A percentile compares a stretch with the other conserved stretches of the same genome.
Conservation (phyloP, 2,888 invertebrate genomes). For the Alcis repandata region DNA sequence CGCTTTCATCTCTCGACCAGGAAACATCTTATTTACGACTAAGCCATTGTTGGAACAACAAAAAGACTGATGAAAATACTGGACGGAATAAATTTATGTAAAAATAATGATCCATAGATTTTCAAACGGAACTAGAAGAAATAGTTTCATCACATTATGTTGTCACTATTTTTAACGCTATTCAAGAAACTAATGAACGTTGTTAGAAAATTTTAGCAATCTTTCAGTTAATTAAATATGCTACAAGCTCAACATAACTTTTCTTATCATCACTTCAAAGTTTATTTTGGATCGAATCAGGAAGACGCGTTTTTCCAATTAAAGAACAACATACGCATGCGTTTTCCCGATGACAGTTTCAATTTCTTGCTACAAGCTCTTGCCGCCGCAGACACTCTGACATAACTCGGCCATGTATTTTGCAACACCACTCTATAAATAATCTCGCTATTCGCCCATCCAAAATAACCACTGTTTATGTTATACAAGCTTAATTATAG, state of each 20-base stretch:
- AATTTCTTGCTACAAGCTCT: constrained; percentile 46
- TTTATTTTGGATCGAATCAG: constrained; percentile 12
- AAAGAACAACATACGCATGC: constrained; percentile 28
- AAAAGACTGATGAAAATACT: constrained; percentile 31
- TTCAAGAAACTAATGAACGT: not conserved
- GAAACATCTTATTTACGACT: constrained; percentile 69
- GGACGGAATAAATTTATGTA: constrained; percentile 20
- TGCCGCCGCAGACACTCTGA: constrained; percentile 64
- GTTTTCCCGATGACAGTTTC: constrained; percentile 51
- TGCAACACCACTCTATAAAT: constrained; percentile 79
- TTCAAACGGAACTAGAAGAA: not conserved
- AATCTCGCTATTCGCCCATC: constrained; percentile 70
- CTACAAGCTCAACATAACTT: not conserved
- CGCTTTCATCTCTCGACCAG: constrained; percentile 71
- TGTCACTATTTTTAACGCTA: not conserved
- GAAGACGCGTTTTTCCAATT: constrained; percentile 33
- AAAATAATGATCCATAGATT: constrained; percentile 14
- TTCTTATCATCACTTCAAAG: not conserved
- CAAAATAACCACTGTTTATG: constrained; percentile 78
- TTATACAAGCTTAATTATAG: constrained; percentile 76
- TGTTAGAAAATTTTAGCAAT: not conserved
- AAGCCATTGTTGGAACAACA: constrained; percentile 37
- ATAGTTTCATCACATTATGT: not conserved
- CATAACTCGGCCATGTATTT: constrained; percentile 84
- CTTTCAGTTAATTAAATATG: not conserved